Conservation (phyloP, 1,140 invertebrate genomes). For the Zaprionus africanus region DNA sequence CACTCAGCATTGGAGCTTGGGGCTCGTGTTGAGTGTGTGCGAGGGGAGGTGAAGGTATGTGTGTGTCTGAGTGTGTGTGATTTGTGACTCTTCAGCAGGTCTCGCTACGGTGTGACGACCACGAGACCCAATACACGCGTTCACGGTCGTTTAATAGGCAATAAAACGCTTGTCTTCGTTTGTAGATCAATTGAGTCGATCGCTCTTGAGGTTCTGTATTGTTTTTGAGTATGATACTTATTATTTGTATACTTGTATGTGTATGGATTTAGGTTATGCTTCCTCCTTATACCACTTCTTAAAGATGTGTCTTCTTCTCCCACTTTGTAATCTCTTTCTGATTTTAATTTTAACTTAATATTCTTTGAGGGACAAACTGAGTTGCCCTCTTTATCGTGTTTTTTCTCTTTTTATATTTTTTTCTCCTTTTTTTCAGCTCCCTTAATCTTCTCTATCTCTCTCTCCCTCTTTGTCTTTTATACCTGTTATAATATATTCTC, state of each 20-base stretch:
- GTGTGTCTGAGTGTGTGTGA: not conserved
- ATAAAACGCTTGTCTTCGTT: not conserved
- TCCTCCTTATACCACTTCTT: not conserved
- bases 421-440: too few species aligned
- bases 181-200: conserved; percentile 3
- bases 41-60: not conserved
- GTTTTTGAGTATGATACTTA: not conserved
- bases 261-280: not conserved
- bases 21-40: not conserved
- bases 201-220: not conserved
- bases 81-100: not conserved
- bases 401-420: not conserved
- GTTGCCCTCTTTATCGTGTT: not conserved
- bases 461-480: too few species aligned
- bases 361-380: not conserved
- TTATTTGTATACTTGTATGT: not conserved
- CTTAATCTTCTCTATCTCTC: not conserved
- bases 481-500: too few species aligned
- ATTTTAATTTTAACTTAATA: not conserved
- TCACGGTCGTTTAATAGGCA: not conserved
- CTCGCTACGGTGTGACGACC: not conserved
- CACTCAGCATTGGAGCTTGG: not conserved
- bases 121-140: not conserved
- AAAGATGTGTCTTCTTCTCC: not conserved
- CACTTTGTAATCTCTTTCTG: not conserved